Evolutionary conservation across 2,888 invertebrate species (phyloP), one percentile per base, ranked within the genome.

Genomic region (Rhorus exstirpatorius): DNA sequence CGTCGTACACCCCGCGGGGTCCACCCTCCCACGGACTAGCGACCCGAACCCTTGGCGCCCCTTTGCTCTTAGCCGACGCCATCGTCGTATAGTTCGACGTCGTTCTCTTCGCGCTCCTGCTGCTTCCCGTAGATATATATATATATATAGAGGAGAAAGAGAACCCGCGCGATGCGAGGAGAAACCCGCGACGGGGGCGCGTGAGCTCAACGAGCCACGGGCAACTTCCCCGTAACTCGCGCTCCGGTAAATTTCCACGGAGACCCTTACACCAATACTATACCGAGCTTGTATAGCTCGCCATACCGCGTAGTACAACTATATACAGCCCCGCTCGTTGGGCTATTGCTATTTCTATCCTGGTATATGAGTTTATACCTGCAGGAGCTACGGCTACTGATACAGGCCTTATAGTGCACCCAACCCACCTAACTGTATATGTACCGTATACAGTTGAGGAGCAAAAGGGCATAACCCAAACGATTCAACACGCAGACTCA

Each of bases 181-280:
- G 86, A 87, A 85, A 87, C 79, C 84, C 85, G 85, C 85, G 86
- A 83, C 81, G 67, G 77, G 83, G 58, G 76, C 79, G 78, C 87
- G 82, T 53, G 68, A 68, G 51, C 80, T 85, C 85, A 83, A 88
- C 84, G 87, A 86, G 89, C 86, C 86, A 90, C 87, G 88, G 87
- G 84, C 89, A 90, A 90, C 86, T 90, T 89, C 86, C 79, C 88
- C 88, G 90, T 91, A 91, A 90, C 89, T 91, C 89, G 91, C 89
- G 90, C 90, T 89, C 86, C 88, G 90, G 89, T 91, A 90, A 90
- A 91, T 91, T 91, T 91, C 89, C 90, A 83, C 83, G 76, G 85
- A 84, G 82, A 84, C 83, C 82, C 83, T 83, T 78, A 74, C 63
- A 74, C 77, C 58, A 74, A 82, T 74, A 78, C 81, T 44, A 67